phyloP scores from a whole-genome alignment of 2,888 invertebrate species.

The Nysson spinosus region DNA sequence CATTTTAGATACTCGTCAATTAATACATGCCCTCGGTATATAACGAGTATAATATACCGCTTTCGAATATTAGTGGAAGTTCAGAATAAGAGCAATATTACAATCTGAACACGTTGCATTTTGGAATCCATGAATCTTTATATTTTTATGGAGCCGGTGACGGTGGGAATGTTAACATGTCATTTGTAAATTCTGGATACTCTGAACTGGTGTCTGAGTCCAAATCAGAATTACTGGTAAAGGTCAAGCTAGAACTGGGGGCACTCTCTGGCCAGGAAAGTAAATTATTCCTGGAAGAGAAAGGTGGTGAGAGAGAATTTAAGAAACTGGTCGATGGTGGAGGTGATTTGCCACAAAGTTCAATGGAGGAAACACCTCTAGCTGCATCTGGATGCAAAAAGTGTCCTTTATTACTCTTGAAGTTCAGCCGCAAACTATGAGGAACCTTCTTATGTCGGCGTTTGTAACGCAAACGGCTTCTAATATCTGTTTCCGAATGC shows the following conservation, averaged over 20 bases:
- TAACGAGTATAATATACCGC: too few relatives aligned
- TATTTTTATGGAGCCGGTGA: conserved; percentile 72
- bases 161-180: conserved; percentile 73
- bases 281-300: conserved; percentile 70
- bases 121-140: too few relatives aligned
- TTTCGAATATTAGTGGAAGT: too few relatives aligned
- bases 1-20: conserved; percentile 16
- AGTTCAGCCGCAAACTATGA: conserved; percentile 76
- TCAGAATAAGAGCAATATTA: too few relatives aligned
- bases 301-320: conserved; percentile 80
- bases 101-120: too few relatives aligned
- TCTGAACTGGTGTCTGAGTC: conserved; percentile 75
- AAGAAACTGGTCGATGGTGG: conserved; percentile 80
- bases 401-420: conserved; percentile 75
- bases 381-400: conserved; percentile 71
- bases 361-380: conserved; percentile 66
- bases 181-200: conserved; percentile 76
- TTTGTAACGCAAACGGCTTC: conserved; percentile 71
- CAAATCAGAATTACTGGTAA: conserved; percentile 75
- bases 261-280: conserved; percentile 75
- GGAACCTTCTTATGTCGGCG: conserved; percentile 71
- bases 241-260: conserved; percentile 75
- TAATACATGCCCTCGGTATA: neutral
- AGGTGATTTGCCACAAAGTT: conserved; percentile 77
- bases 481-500: conserved; percentile 80